phyloP scores from a whole-genome alignment of 2,888 invertebrate genomes.

The Pocota personata region DNA sequence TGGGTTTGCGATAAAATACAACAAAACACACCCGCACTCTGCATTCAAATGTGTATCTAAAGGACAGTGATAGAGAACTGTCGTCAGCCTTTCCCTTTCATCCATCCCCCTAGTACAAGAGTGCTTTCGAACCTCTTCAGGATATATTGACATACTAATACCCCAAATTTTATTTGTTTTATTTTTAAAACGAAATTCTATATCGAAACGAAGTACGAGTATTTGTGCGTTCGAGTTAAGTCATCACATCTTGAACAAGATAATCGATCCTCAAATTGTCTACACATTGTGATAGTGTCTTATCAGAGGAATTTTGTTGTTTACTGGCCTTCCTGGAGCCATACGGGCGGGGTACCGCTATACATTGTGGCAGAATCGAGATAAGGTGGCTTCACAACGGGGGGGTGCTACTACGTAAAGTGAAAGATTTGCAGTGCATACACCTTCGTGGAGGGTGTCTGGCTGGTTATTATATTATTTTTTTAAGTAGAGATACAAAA shows the following conservation, averaged over 20 bases:
- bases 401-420: background rate
- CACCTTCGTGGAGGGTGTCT: background rate
- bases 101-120: background rate
- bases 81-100: background rate
- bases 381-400: slow-evolving; percentile 36
- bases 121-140: slow-evolving; percentile 41
- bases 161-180: slow-evolving; percentile 56
- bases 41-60: slow-evolving; percentile 34
- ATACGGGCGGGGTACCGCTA: slow-evolving; percentile 26
- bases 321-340: slow-evolving; percentile 65
- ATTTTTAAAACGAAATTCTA: slow-evolving; percentile 9
- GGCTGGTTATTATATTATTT: too few species aligned
- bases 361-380: slow-evolving; percentile 38
- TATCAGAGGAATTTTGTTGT: slow-evolving; percentile 68
- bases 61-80: slow-evolving; percentile 28
- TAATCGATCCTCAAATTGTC: slow-evolving; percentile 68
- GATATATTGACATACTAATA: slow-evolving; percentile 60
- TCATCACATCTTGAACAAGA: slow-evolving; percentile 63
- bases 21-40: slow-evolving; percentile 10
- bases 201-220: background rate
- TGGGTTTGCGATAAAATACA: slow-evolving; percentile 59
- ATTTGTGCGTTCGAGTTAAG: slow-evolving; percentile 51
- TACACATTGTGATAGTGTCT: slow-evolving; percentile 31
- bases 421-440: slow-evolving; percentile 31
- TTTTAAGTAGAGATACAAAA: too few species aligned